phyloP scores from a whole-genome alignment of 2,797 vertebrate genomes.

The Lemur catta region DNA sequence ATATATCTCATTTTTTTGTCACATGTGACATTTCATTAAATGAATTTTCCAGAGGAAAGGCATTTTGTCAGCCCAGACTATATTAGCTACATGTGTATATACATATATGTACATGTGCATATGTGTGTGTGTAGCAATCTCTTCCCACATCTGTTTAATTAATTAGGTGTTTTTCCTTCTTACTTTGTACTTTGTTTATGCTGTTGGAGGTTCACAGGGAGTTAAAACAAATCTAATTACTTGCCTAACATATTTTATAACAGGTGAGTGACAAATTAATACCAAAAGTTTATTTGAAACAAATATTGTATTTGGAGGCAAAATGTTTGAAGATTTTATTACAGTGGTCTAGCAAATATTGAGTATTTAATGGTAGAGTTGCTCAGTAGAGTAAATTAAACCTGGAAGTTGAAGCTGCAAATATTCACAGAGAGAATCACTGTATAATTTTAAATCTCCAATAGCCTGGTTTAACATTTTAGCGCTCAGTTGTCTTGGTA shows the following conservation, averaged over 20 bases:
- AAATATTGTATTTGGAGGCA: background rate
- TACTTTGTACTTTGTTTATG: slow-evolving; percentile 2
- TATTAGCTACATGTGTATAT: background rate
- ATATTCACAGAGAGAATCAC: background rate
- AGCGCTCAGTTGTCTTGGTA: background rate
- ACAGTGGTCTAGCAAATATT: background rate
- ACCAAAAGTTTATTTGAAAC: background rate
- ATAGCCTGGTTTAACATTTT: background rate
- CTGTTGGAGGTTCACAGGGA: background rate
- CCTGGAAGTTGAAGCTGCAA: background rate
- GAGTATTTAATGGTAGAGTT: slow-evolving; percentile 11
- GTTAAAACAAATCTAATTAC: background rate
- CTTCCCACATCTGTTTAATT: background rate
- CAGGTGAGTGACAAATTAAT: background rate
- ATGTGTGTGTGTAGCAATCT: background rate
- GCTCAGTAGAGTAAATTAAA: slow-evolving; percentile 30
- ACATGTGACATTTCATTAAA: background rate
- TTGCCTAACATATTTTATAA: background rate
- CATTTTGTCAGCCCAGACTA: background rate
- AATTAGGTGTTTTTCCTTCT: background rate
- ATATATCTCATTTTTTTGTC: background rate
- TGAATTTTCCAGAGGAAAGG: background rate
- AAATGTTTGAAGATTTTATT: slow-evolving; percentile 32
- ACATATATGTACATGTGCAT: background rate
- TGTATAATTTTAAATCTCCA: background rate